Evolutionary conservation across 2,888 invertebrate genomes (phyloP).

Genomic region (Rotaria socialis): DNA sequence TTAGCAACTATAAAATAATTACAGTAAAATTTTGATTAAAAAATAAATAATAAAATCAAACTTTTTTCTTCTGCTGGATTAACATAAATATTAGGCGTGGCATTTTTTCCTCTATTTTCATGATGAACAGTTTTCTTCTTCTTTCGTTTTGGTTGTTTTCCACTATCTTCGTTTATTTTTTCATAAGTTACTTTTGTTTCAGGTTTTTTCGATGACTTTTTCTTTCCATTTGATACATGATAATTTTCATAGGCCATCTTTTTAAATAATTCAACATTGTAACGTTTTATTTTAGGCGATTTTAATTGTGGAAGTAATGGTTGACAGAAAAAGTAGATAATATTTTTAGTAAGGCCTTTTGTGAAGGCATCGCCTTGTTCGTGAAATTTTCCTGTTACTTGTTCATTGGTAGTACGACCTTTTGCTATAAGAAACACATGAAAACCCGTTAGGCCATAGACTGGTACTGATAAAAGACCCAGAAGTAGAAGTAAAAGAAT

Average conservation of each 20-base stretch:
- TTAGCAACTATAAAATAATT: not conserved
- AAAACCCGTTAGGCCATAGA: conserved; percentile 93
- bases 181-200: not conserved
- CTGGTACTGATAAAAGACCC: conserved; percentile 84
- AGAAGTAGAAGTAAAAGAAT: conserved; percentile 58
- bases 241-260: not conserved
- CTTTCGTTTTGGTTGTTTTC: not conserved
- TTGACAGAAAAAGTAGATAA: not conserved
- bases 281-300: not conserved
- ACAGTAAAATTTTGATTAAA: too few species aligned
- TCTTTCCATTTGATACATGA: not conserved
- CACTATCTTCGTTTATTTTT: not conserved
- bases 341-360: conserved; percentile 35
- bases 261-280: conserved; percentile 3
- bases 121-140: not conserved
- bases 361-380: conserved; percentile 32
- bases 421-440: conserved; percentile 92
- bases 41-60: not conserved
- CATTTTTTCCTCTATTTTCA: not conserved
- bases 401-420: conserved; percentile 97
- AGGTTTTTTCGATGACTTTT: not conserved
- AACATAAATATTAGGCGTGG: not conserved
- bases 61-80: not conserved
- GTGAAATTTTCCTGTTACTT: conserved; percentile 62
- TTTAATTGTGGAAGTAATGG: not conserved